Base-by-base conservation (phyloP, 2,113 vertebrate species). In the Lophura nycthemera region DNA sequence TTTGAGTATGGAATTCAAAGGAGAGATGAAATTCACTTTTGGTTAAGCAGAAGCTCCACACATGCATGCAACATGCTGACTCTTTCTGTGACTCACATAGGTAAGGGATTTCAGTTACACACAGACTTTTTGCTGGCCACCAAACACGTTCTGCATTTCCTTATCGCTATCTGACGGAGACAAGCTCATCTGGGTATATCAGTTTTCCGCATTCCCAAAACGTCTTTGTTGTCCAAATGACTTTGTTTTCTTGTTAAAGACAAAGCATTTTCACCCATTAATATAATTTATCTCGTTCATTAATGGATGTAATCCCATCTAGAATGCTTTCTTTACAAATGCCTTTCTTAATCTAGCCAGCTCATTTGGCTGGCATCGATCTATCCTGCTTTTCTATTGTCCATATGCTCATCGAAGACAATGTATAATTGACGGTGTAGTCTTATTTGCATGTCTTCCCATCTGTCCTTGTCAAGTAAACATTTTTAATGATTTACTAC, bases 401-500 rank as follows among this genome's bases (percentile, higher is more conserved):
- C 61, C 83, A 67, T 72, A 73, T 70, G 90, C 38, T 85, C 67
- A 65, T 43, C 59, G 92, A 91, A 91, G 38, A 48, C 50, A 88
- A 81, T 21, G 56, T 45, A 74, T 78, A 83, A 93, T 67, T 86
- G 81, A 76, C 78, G 64, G 42, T 64, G 57, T 30, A 73, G 66
- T 18, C 71, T 88, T 73, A 91, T 87, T 91, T 96, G 59, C 66
- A 85, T 76, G 40, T 38, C 43, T 85, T 85, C 45, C 89, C 82
- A 89, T 91, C 90, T 95, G 88, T 94, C 78, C 78, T 76, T 79
- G 64, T 70, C 84, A 82, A 82, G 11, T 24, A 84, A 75, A 89
- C 61, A 43, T 82, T 90, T 59, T 92, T 93, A 80, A 54, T 76
- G 89, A 88, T 92, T 91, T 89, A 83, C 85, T 89, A 57, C 32